Percentiles rank a stretch among this genome's conserved stretches.
Evolutionary conservation across 1,140 invertebrate genomes (phyloP).

Genomic region (Drosophila yakuba): DNA sequence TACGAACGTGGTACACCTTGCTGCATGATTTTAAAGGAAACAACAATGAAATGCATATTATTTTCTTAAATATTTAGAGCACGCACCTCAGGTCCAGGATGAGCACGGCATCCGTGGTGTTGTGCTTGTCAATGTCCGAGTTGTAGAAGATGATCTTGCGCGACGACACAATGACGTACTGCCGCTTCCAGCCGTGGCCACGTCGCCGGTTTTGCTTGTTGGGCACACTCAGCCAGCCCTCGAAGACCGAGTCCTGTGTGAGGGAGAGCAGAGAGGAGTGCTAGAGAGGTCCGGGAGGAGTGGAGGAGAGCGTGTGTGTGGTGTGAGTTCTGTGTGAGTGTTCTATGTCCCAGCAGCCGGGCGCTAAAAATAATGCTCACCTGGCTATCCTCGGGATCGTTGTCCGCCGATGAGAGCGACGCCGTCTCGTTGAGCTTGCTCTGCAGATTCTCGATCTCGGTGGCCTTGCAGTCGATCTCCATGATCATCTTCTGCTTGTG

Average conservation of each 20-base stretch:
- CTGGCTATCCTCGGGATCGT: conserved; percentile 91
- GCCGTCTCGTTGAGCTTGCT: conserved; percentile 95
- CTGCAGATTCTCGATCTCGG: conserved; percentile 96
- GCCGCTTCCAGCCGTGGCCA: conserved; percentile 97
- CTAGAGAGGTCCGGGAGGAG: conserved; percentile 44
- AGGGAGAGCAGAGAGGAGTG: conserved; percentile 84
- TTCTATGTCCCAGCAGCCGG: conserved; percentile 13
- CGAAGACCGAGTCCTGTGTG: conserved; percentile 90
- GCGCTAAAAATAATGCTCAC: conserved; percentile 24
- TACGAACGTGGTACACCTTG: conserved; percentile 99
- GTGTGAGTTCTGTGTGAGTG: conserved; percentile 17
- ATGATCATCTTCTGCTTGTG: conserved; percentile 93
- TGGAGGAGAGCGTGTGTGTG: conserved; percentile 1
- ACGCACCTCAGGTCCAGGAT: conserved; percentile 96
- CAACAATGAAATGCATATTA: neutral
- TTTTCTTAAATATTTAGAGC: neutral
- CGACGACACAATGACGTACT: conserved; percentile 98
- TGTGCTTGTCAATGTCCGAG: conserved; percentile 96
- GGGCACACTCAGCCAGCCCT: conserved; percentile 98
- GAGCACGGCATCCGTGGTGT: conserved; percentile 94
- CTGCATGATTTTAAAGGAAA: conserved; percentile 85
- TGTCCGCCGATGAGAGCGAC: conserved; percentile 95
- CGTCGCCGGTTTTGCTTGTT: conserved; percentile 97
- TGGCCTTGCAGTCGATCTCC: conserved; percentile 98
- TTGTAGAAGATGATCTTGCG: conserved; percentile 99